Evolutionary conservation across 1,140 invertebrate genomes (phyloP).

Genomic region (Belonocnema kinseyi): DNA sequence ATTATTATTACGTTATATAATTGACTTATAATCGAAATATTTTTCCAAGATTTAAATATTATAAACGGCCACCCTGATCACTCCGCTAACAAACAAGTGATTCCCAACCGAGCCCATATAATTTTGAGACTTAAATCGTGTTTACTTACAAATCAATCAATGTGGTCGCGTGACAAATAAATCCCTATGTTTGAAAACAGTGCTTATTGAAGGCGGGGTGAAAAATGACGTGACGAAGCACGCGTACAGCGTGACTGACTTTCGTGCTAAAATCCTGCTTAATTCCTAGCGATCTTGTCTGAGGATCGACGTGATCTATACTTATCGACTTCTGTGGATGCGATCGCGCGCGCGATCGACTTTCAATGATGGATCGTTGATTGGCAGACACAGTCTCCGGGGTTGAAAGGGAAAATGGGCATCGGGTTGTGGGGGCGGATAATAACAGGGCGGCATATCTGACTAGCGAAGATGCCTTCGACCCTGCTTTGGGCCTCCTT

Average conservation of each 20-base stretch:
- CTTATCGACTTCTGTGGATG: slow-evolving; percentile 66
- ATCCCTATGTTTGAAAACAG: slow-evolving; percentile 41
- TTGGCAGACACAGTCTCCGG: slow-evolving; percentile 66
- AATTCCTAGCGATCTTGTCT: slow-evolving; percentile 57
- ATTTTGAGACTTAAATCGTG: background rate
- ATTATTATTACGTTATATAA: no score
- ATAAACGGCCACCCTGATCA: no score
- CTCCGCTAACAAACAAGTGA: no score
- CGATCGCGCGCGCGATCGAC: slow-evolving; percentile 52
- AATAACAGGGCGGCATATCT: slow-evolving; percentile 73
- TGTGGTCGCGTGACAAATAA: slow-evolving; percentile 38
- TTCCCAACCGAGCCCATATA: no score
- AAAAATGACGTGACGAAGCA: slow-evolving; percentile 60
- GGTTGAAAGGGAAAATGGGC: slow-evolving; percentile 72
- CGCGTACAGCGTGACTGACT: slow-evolving; percentile 50
- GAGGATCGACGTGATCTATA: slow-evolving; percentile 66
- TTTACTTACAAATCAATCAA: background rate
- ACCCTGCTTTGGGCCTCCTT: slow-evolving; percentile 42
- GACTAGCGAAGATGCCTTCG: slow-evolving; percentile 45
- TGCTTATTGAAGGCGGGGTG: slow-evolving; percentile 48
- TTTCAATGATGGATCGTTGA: slow-evolving; percentile 73
- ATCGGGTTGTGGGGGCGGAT: slow-evolving; percentile 70
- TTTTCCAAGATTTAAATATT: no score
- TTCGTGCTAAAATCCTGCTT: slow-evolving; percentile 55
- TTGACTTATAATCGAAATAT: no score